Base-by-base conservation (phyloP, 2,888 invertebrate genomes). In the Ischnura elegans region DNA sequence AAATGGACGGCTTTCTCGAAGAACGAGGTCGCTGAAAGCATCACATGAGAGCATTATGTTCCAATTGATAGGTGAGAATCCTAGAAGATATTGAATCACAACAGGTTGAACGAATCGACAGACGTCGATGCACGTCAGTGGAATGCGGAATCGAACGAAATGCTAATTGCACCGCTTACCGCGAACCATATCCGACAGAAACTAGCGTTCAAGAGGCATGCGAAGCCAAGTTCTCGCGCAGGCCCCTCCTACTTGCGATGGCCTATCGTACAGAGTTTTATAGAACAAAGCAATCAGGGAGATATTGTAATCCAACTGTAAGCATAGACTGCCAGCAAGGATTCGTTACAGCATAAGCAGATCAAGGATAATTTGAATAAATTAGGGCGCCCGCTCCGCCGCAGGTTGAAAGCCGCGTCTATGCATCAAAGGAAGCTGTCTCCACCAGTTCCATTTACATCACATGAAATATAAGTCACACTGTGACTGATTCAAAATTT, bases 1-100 rank as follows among this genome's bases (percentile, higher is more conserved):
- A 36, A 21, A 29, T 87, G 19, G 87, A 55, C 55, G 87, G 36
- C 87, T 87, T 87, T 55, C 87, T 55, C 87, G 36, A 87, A 55
- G 87, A 87, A 55, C 46, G 36, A 87, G 87, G 87, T 87, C 87
- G 51, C 61, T 51, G 16, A 1, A 51, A 51, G 8, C 51, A 51
- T 51, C 51, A 51, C 51, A 51, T 1, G 51, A 51, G 51, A 10
- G 51, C 4, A 19, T 13, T 51, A 51, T 51, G 51, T 51, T 51
- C 1, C 51, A 51, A 19, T 5, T 51, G 51, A 25, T 1, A 36
- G 36, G 5, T 76, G 36, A 29, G 36, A 10, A 36, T 76, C 36
- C 76, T 3, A 13, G 76, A 4, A 36, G 36, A 8, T 8, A 25
- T 61, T 0, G 61, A 66, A 29, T 6, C 0, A 29, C 6, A 36